phyloP scores from a whole-genome alignment of 35 echinoderm and acorn worm genomes.

The Lytechinus pictus region DNA sequence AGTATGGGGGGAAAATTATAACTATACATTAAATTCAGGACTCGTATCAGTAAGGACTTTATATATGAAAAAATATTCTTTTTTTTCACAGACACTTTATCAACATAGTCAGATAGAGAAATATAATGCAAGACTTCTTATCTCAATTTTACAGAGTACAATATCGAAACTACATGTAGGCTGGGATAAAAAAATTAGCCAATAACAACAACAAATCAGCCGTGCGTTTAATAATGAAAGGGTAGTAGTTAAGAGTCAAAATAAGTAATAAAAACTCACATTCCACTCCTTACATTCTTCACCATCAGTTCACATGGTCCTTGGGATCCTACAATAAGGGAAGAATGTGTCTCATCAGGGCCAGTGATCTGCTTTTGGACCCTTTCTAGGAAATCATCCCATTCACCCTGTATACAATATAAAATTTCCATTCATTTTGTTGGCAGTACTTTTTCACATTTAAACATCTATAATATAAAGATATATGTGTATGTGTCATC shows the following conservation, averaged over 20 bases:
- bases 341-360: background rate
- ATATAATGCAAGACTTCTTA: too few species aligned
- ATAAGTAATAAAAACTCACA: conserved; percentile 48
- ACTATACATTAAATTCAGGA: background rate
- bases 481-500: background rate
- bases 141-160: too few species aligned
- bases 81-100: background rate
- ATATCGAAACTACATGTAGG: too few species aligned
- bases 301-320: conserved; percentile 68
- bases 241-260: background rate
- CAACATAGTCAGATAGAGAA: background rate
- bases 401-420: background rate
- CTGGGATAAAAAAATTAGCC: too few species aligned
- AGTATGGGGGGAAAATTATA: background rate
- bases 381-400: conserved; percentile 57
- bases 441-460: background rate
- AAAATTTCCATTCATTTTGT: too few species aligned
- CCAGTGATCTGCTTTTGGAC: conserved; percentile 24
- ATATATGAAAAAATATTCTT: background rate
- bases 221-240: background rate
- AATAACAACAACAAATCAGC: too few species aligned
- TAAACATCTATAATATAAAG: background rate
- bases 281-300: conserved; percentile 64
- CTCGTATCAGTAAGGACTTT: background rate
- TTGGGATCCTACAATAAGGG: conserved; percentile 51